phyloP scores from a whole-genome alignment of 2,797 vertebrate genomes.

The Sparidentex hasta region DNA sequence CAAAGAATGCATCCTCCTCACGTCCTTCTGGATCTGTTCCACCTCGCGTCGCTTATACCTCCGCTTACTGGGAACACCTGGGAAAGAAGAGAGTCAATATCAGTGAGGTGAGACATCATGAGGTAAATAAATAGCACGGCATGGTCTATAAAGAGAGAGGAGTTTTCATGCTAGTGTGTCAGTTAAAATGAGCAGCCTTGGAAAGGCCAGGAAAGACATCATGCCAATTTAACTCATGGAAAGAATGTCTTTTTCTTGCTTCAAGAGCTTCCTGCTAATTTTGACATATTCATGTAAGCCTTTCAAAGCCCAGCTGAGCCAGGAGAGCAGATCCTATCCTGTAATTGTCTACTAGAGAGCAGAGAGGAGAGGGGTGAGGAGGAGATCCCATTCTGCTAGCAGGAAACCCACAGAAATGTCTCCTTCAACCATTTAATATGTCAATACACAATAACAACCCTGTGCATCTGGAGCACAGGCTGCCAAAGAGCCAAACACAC shows the following conservation, averaged over 20 bases:
- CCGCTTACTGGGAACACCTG: conserved; percentile 90
- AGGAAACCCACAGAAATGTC: conserved; percentile 88
- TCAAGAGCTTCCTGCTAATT: conserved; percentile 85
- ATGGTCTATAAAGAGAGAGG: conserved; percentile 41
- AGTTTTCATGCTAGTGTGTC: conserved; percentile 40
- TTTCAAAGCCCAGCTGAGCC: conserved; percentile 88
- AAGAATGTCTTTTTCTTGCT: conserved; percentile 63
- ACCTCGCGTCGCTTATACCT: conserved; percentile 94
- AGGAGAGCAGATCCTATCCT: conserved; percentile 84
- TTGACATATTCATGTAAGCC: conserved; percentile 82
- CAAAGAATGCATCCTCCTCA: conserved; percentile 95
- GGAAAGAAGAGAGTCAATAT: conserved; percentile 39
- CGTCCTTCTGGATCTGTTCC: conserved; percentile 96
- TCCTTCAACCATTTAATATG: conserved; percentile 89
- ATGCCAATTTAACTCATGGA: conserved; percentile 70
- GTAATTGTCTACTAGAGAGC: conserved; percentile 82
- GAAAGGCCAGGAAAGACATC: conserved; percentile 66
- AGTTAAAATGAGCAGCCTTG: conserved; percentile 60
- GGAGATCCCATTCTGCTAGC: conserved; percentile 86
- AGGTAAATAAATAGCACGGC: conserved; percentile 53
- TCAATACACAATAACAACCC: conserved; percentile 87
- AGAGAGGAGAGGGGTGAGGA: conserved; percentile 72
- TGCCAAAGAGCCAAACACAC: conserved; percentile 76
- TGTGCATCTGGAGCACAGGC: conserved; percentile 88
- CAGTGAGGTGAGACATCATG: conserved; percentile 48